Conservation (phyloP, 2,888 invertebrate genomes). For the Aspidiotus destructor region DNA sequence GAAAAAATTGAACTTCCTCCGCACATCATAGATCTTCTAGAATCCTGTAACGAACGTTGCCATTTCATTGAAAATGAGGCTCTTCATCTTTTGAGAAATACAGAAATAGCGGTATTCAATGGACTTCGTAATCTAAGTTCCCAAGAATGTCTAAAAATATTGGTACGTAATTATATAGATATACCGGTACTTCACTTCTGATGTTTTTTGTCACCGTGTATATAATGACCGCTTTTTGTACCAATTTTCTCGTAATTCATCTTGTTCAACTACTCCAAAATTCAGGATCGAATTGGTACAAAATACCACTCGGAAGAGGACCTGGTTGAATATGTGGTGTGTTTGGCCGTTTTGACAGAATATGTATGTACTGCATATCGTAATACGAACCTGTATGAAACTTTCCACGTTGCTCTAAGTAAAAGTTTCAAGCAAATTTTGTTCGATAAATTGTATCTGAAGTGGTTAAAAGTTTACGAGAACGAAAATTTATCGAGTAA, state of each 20-base stretch:
- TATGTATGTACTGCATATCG: conserved; percentile 13
- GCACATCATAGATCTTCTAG: too few species aligned
- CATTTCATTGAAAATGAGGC: too few species aligned
- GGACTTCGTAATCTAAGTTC: conserved; percentile 6
- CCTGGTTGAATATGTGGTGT: conserved; percentile 8
- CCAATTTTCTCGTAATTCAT: neutral
- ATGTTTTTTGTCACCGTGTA: neutral
- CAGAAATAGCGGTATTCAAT: conserved; percentile 13
- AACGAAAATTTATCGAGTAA: too few species aligned
- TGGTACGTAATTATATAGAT: conserved; percentile 7
- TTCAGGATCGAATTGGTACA: too few species aligned
- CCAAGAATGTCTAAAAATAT: neutral
- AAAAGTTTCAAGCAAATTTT: conserved; percentile 11
- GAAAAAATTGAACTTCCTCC: too few species aligned
- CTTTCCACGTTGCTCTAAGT: neutral
- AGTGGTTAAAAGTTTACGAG: conserved; percentile 9
- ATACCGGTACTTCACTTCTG: too few species aligned
- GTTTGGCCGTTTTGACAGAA: conserved; percentile 17
- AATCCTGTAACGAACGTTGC: too few species aligned
- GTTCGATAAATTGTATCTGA: conserved; percentile 12
- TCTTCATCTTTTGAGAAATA: too few species aligned
- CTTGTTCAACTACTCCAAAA: neutral
- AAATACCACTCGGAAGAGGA: too few species aligned
- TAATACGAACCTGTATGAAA: conserved; percentile 9
- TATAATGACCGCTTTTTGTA: neutral